A percentile compares a stretch with the other conserved stretches of the same genome.
Conservation (phyloP, 2,888 invertebrate genomes). For the Laspeyria flexula region DNA sequence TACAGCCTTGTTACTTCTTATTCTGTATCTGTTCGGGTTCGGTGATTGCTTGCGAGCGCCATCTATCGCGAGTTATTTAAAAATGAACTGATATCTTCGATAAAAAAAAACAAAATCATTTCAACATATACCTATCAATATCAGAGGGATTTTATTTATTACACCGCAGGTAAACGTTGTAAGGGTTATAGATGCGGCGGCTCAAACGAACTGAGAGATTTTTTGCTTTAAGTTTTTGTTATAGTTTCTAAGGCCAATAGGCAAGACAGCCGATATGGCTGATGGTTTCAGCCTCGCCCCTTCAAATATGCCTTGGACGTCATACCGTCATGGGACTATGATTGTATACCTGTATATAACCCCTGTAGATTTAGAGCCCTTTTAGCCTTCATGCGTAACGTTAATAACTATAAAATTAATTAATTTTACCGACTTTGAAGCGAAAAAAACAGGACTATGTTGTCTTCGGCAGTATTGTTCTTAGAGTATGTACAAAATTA, state of each 20-base stretch:
- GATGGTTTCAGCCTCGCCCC: background rate
- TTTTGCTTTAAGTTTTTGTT: background rate
- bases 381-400: background rate
- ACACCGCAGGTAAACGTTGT: background rate
- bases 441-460: background rate
- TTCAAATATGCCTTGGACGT: background rate
- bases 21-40: too few species aligned
- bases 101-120: background rate
- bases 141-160: background rate
- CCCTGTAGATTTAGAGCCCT: background rate
- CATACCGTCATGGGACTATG: background rate
- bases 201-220: background rate
- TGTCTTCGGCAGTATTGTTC: too few species aligned
- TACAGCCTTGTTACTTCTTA: too few species aligned
- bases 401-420: background rate
- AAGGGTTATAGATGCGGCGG: background rate
- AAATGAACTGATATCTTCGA: background rate
- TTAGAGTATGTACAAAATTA: too few species aligned
- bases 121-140: background rate
- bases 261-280: background rate
- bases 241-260: background rate
- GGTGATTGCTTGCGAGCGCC: background rate
- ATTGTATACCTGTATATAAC: background rate
- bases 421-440: background rate
- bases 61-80: background rate